Evolutionary conservation across 2,113 vertebrate genomes (phyloP).

Genomic region (Micromys minutus): DNA sequence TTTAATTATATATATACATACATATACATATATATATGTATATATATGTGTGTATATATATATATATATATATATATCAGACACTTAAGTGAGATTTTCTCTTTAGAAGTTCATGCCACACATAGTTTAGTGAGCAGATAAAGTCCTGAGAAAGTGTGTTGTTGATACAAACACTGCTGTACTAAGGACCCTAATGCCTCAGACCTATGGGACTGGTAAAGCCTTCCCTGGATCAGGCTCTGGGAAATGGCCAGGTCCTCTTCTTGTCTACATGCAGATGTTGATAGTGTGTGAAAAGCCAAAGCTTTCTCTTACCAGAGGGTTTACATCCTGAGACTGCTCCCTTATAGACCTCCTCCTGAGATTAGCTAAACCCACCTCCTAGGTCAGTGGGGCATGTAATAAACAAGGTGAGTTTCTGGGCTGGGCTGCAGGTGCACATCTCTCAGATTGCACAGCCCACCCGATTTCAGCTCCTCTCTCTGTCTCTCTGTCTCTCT

Average conservation of each 20-base stretch:
- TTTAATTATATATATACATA: background rate
- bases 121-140: background rate
- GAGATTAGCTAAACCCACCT: background rate
- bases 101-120: background rate
- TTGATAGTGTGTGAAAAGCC: background rate
- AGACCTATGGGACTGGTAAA: background rate
- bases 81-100: background rate
- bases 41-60: background rate
- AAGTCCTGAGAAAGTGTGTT: no score
- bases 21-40: no score
- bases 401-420: background rate
- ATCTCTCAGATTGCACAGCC: background rate
- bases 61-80: background rate
- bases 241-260: background rate
- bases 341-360: background rate
- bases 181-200: background rate
- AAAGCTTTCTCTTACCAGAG: background rate
- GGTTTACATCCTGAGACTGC: background rate
- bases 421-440: background rate
- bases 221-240: background rate
- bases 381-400: accelerated
- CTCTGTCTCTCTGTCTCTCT: background rate
- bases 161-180: background rate
- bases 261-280: background rate
- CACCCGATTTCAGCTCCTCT: background rate